A percentile compares a stretch with the other conserved stretches of the same genome.
Conservation (phyloP, 2,113 vertebrate genomes). For the Hipposideros armiger region DNA sequence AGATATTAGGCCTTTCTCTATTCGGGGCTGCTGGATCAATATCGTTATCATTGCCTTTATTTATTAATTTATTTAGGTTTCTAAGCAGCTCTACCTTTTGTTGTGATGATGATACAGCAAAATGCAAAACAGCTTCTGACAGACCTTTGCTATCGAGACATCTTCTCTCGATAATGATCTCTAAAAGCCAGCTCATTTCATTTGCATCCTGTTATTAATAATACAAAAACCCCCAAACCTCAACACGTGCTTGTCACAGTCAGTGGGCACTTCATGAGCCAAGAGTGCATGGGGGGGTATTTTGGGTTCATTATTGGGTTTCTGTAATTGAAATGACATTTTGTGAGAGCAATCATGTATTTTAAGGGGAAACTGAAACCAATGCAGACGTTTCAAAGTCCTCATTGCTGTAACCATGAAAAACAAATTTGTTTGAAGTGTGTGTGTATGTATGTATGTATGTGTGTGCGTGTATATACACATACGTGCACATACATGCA, state of each 20-base stretch:
- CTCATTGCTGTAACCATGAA: constrained; percentile 25
- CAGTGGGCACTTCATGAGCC: constrained; percentile 59
- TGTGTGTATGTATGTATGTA: neutral
- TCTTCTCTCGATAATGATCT: constrained; percentile 47
- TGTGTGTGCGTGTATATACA: neutral
- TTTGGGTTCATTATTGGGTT: constrained; percentile 74
- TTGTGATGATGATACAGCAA: constrained; percentile 39
- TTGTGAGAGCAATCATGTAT: constrained; percentile 61
- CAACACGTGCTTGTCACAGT: constrained; percentile 66
- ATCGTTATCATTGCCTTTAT: constrained; percentile 53
- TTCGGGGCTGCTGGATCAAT: constrained; percentile 49
- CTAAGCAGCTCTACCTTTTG: constrained; percentile 62
- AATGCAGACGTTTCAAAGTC: constrained; percentile 15
- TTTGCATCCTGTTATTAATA: constrained; percentile 75
- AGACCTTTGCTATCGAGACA: constrained; percentile 44
- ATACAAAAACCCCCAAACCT: constrained; percentile 34
- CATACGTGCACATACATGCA: rapidly evolving
- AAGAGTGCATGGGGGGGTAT: neutral
- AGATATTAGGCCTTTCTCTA: neutral
- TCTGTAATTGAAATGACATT: constrained; percentile 79
- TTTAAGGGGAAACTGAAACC: constrained; percentile 64
- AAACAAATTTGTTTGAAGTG: neutral
- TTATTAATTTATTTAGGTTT: constrained; percentile 73
- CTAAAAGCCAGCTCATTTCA: constrained; percentile 66
- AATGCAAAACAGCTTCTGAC: constrained; percentile 61